Evolutionary conservation across 2,888 invertebrate species (phyloP).

Genomic region (Chloromyia formosa): DNA sequence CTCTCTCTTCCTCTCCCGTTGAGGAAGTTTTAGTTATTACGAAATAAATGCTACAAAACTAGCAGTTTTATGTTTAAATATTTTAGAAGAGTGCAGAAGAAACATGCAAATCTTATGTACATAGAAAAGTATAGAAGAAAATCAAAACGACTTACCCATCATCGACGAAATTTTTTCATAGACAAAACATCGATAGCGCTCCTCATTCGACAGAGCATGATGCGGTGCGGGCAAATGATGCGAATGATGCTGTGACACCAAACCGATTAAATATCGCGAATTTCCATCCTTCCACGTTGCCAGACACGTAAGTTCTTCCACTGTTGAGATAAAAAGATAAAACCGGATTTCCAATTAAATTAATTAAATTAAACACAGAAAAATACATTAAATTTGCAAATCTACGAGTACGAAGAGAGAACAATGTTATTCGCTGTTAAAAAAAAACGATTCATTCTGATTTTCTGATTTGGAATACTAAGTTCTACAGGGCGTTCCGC

Average conservation of each 20-base stretch:
- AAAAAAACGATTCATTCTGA: too few relatives aligned
- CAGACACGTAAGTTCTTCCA: slow-evolving; percentile 89
- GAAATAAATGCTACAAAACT: too few relatives aligned
- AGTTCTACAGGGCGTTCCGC: too few relatives aligned
- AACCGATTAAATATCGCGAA: slow-evolving; percentile 87
- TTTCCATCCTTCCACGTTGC: slow-evolving; percentile 96
- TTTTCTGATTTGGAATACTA: too few relatives aligned
- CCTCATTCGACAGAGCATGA: slow-evolving; percentile 90
- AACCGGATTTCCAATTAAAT: too few relatives aligned
- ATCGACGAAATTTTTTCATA: slow-evolving; percentile 82
- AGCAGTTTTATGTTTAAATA: too few relatives aligned
- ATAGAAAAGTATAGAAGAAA: background rate
- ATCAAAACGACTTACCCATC: slow-evolving; percentile 62
- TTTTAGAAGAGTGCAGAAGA: too few relatives aligned
- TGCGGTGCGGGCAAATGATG: slow-evolving; percentile 67
- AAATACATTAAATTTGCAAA: background rate
- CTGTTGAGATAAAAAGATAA: slow-evolving; percentile 66
- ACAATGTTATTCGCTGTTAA: too few relatives aligned
- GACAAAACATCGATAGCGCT: slow-evolving; percentile 94
- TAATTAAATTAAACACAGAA: too few relatives aligned
- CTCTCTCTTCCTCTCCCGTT: too few relatives aligned
- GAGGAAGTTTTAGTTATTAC: too few relatives aligned
- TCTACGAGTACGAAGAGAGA: too few relatives aligned
- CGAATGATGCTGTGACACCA: slow-evolving; percentile 74
- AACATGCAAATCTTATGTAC: background rate